Base-by-base conservation (phyloP, 23 tunicate genomes). In the Diplosoma virens region DNA sequence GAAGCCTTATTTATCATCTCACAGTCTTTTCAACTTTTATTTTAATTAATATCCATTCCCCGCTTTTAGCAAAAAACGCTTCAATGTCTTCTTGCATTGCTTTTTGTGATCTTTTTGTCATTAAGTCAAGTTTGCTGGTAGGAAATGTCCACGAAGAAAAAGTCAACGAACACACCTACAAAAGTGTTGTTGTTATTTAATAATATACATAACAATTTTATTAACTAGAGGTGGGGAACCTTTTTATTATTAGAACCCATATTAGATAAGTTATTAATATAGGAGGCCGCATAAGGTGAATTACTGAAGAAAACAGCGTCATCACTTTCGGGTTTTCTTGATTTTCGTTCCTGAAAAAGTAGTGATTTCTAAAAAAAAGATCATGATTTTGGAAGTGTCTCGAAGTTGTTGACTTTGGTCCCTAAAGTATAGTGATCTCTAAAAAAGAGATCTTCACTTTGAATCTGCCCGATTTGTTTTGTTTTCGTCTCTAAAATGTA, bases 141-240 rank as follows among this genome's bases (percentile, higher is more conserved):
- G 87, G 81, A 61, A 82, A 60, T 3, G 81, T 74, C 87, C 87
- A 82, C 1, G 81, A 74, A 25, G 47, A 5, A 37, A 82, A 82
- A 1, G 87, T 82, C 33, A 82, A 23, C 4, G 74, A 25, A 32
- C 87, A 82, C 26, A 31, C 61, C 87, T 82, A 58, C 5, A 52
- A 47, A 67, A 31, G n/a, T 37, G 7, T n/a, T 11, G 29, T 7
- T 16, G 6, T 66, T 66, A 9, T 41, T 71, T 24, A 11, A n/a
- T 48, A 37, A 47, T 4, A 37, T 11, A 71, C 9, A 23, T 48
- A 6, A 7, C 16, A 17, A 18, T 56, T 11, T 23, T 9, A 16
- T 16, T 16, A n/a, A n/a, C n/a, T n/a, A n/a, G n/a, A n/a, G n/a
- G n/a, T n/a, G n/a, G n/a, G n/a, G n/a, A n/a, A n/a, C n/a, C n/a